Evolutionary conservation across 2,888 invertebrate species (phyloP), one percentile per base, ranked within the genome.

Genomic region (Amaurobius ferox): DNA sequence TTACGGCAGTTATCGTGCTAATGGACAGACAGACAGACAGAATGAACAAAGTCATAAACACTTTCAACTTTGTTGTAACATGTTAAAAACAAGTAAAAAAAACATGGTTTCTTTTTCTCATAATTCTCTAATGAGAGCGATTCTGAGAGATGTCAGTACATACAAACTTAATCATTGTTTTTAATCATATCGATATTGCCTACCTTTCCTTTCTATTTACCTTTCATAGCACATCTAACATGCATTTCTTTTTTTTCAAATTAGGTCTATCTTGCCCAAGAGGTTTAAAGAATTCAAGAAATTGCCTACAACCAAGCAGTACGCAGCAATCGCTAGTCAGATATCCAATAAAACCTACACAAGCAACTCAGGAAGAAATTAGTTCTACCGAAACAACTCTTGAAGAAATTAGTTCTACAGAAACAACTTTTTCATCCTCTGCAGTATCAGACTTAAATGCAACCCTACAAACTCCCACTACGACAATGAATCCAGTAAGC

Each of bases 191-290:
- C n/a, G n/a, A n/a, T n/a, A n/a, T n/a, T n/a, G n/a, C n/a, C n/a
- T n/a, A n/a, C n/a, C n/a, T n/a, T n/a, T n/a, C n/a, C n/a, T n/a
- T n/a, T n/a, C n/a, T n/a, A n/a, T n/a, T n/a, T n/a, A n/a, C n/a
- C n/a, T n/a, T n/a, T n/a, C n/a, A n/a, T n/a, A n/a, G n/a, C n/a
- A n/a, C n/a, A n/a, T n/a, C n/a, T n/a, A n/a, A n/a, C n/a, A n/a
- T n/a, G n/a, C n/a, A n/a, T n/a, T 44, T 44, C n/a, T 6, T 44
- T 44, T 44, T 44, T 64, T 64, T 29, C 64, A 11, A 11, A 5
- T 23, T 23, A 66, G 66, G 66, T 7, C 23, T 66, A 35, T 19
- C 66, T 6, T 66, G 66, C 32, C 66, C 66, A 0, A 32, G 66
- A 23, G 32, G 28, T n/a, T 32, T 66, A 16, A 66, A 66, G 19